Evolutionary conservation across 2,113 vertebrate species (phyloP).

Genomic region (Malurus alboscapulatus): DNA sequence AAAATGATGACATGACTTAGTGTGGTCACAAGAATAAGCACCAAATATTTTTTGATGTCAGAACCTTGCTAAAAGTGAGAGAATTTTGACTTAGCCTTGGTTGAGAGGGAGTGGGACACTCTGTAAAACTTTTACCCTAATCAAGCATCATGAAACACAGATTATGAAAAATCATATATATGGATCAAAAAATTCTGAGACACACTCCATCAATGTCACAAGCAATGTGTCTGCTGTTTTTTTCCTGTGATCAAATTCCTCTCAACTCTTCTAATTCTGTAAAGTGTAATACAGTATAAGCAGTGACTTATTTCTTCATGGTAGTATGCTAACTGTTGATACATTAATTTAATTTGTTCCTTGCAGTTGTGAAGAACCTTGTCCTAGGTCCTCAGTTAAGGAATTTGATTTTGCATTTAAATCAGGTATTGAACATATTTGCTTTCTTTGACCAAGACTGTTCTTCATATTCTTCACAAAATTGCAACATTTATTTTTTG

Average conservation of each 20-base stretch:
- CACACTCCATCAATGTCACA: neutral
- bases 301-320: slow-evolving; percentile 10
- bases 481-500: neutral
- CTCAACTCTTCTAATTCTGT: neutral
- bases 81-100: neutral
- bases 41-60: neutral
- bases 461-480: neutral
- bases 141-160: neutral
- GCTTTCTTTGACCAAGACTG: neutral
- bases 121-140: neutral
- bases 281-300: neutral
- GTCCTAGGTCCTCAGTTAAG: neutral
- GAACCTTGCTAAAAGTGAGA: neutral
- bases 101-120: neutral
- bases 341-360: neutral
- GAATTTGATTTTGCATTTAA: neutral
- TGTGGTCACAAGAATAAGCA: neutral
- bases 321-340: neutral
- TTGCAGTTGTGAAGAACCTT: neutral
- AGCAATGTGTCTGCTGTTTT: neutral
- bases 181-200: neutral
- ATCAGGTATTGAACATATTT: neutral
- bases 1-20: neutral
- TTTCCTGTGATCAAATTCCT: neutral
- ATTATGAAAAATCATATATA: neutral